Evolutionary conservation across 2,888 invertebrate species (phyloP).

Genomic region (Brachylomia viminalis): DNA sequence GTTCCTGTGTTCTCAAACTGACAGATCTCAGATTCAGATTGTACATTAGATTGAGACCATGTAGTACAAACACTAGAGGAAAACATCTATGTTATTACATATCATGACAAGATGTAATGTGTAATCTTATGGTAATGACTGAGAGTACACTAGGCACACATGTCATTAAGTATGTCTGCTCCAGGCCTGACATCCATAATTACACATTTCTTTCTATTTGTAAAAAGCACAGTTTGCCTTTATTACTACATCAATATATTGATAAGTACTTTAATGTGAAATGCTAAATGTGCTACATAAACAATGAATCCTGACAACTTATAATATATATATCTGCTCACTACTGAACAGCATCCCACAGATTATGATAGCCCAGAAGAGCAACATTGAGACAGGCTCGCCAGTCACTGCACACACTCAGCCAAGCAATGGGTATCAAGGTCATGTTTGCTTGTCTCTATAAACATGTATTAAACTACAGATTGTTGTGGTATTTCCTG

Average conservation of each 20-base stretch:
- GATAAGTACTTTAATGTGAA: not conserved
- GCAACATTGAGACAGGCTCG: not conserved
- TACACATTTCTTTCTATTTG: not conserved
- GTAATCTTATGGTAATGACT: not conserved
- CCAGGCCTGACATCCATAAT: too few species aligned
- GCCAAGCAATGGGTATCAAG: constrained; percentile 49
- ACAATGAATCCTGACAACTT: not conserved
- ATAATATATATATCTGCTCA: too few species aligned
- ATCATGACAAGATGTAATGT: not conserved
- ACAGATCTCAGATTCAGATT: constrained; percentile 12
- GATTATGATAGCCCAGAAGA: not conserved
- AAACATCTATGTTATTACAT: not conserved
- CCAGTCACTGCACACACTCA: not conserved
- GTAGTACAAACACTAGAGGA: not conserved
- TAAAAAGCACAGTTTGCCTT: too few species aligned
- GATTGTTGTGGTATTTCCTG: not conserved
- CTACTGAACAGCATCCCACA: not conserved
- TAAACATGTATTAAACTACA: constrained; percentile 13
- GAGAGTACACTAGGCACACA: too few species aligned
- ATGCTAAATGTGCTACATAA: not conserved
- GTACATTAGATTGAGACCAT: not conserved
- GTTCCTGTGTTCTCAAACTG: not conserved
- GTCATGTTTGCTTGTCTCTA: constrained; percentile 49
- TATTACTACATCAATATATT: not conserved
- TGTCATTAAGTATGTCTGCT: not conserved